A percentile compares a stretch with the other conserved stretches of the same genome.
Evolutionary conservation across 2,888 invertebrate species (phyloP).

Genomic region (Volucella inflata): DNA sequence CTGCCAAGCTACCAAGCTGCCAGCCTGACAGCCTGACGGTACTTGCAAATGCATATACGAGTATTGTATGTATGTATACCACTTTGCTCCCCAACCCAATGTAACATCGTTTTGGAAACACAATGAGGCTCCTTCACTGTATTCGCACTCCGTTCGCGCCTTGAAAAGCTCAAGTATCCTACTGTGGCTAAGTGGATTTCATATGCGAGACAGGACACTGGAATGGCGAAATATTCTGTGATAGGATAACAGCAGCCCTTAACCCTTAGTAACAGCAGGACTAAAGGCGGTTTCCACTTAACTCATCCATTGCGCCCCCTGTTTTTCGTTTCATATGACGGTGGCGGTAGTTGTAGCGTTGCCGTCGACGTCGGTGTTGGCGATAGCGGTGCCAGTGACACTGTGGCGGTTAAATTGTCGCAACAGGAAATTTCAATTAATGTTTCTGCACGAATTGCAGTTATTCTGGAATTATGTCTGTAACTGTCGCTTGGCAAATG

Average conservation of each 20-base stretch:
- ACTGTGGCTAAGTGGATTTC: conserved; percentile 51
- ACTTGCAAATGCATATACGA: neutral
- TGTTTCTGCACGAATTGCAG: conserved; percentile 61
- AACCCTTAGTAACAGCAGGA: neutral
- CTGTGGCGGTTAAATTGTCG: conserved; percentile 55
- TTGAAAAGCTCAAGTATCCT: conserved; percentile 42
- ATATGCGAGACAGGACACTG: conserved; percentile 13
- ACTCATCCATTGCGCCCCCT: neutral
- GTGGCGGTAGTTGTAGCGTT: neutral
- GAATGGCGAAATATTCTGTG: neutral
- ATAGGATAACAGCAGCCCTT: too few species aligned
- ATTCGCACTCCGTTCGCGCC: conserved; percentile 12
- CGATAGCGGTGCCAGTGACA: conserved; percentile 9
- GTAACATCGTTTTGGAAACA: conserved; percentile 46
- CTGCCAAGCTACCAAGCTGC: conserved; percentile 31
- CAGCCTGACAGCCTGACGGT: conserved; percentile 15
- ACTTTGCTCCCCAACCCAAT: conserved; percentile 8
- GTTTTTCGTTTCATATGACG: too few species aligned
- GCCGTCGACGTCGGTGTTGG: neutral
- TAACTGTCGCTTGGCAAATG: conserved; percentile 29
- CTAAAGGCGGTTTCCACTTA: conserved; percentile 10
- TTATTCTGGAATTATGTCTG: conserved; percentile 41
- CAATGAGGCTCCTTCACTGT: conserved; percentile 30
- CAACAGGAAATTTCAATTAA: conserved; percentile 63
- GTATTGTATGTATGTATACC: conserved; percentile 1